Evolutionary conservation across 2,888 invertebrate genomes (phyloP), one percentile per base, ranked within the genome.

Genomic region (Nomada goodeniana): DNA sequence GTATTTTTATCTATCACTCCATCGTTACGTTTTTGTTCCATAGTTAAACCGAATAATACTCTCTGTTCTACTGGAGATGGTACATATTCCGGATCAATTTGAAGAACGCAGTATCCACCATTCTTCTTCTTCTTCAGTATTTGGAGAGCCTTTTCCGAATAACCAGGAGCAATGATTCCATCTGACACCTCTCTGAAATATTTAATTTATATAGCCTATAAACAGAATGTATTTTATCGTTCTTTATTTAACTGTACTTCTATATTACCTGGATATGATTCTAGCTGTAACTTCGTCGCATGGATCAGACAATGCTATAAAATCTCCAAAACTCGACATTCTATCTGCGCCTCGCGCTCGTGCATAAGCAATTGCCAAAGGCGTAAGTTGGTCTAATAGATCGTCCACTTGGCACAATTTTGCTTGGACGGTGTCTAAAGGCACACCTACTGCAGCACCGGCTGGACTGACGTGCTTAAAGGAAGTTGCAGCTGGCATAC

Each of bases 261-360:
- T 9, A 2, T 50, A 68, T 36, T 90, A 96, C 96, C 94, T 96
- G 0, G 98, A 97, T 80, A 99, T 98, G 75, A 99, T 97, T 92
- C 96, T 96, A 0, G 99, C 99, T 0, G 99, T 99, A 81, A 96
- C 92, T 67, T 95, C 96, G 94, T 99, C 99, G 92, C 99, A 99
- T 0, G 94, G 94, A 93, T 99, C 98, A 0, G 99, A 99, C 0
- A 99, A 94, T 0, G 99, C 98, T 52, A 99, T 96, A 94, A 99
- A 99, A 94, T 99, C 99, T 0, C 99, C 99, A 94, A 99, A 99
- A 0, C 99, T 99, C 11, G 99, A 99, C 99, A 99, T 99, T 72
- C 99, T 96, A 94, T 99, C 99, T 20, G 99, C 99, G 68, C 99
- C 99, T 92, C 99, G 96, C 0, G 99, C 99, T 77, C 99, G 95